phyloP scores from a whole-genome alignment of 2,888 invertebrate species.

The Leistus spinibarbis region DNA sequence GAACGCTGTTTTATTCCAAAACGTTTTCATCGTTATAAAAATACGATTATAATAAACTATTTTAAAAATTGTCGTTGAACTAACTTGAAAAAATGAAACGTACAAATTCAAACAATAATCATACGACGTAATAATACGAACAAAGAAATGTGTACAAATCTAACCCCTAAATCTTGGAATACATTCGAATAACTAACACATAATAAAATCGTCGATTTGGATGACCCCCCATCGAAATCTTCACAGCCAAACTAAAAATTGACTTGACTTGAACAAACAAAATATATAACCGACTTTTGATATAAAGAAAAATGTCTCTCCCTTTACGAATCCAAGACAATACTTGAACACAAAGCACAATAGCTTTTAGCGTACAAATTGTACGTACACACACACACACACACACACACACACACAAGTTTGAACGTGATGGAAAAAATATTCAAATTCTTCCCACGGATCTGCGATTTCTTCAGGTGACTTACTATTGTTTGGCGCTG shows the following conservation, averaged over 20 bases:
- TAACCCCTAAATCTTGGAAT: background rate
- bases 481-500: conserved; percentile 18
- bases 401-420: no score
- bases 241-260: background rate
- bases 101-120: background rate
- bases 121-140: background rate
- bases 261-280: background rate
- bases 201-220: background rate
- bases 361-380: background rate
- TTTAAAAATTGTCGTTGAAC: no score
- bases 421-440: background rate
- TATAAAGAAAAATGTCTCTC: no score
- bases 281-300: background rate
- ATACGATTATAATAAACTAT: no score
- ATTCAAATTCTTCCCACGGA: conserved; percentile 7
- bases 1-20: no score
- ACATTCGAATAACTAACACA: background rate
- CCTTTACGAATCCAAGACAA: background rate
- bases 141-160: background rate
- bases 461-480: conserved; percentile 21
- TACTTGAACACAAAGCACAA: conserved; percentile 4
- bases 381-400: no score
- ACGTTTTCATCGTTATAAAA: no score
- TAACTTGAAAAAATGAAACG: background rate
- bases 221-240: background rate